Evolutionary conservation across 2,797 vertebrate genomes (phyloP), one percentile per base, ranked within the genome.

Genomic region (Capromys pilorides): DNA sequence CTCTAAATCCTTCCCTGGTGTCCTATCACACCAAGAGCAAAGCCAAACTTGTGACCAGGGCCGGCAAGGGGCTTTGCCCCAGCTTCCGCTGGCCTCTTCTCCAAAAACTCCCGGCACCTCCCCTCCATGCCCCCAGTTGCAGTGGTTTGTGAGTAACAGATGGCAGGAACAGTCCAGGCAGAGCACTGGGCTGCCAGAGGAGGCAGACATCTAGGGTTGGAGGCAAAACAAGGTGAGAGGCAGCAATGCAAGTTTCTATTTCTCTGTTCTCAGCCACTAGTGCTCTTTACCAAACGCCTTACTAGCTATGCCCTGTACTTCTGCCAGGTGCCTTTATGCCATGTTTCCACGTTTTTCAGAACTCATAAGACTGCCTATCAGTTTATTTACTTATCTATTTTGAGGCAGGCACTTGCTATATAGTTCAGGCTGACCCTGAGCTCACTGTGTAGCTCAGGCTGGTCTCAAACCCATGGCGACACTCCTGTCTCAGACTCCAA

Each of bases 301-400:
- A 59, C 54, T n/a, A 6, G 61, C 80, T 82, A 4, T 21, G 24
- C 28, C 39, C 39, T 33, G 22, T 31, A 78, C 39, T 81, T 41
- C 91, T 91, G 36, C 80, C n/a, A 84, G 45, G 69, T 4, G 88
- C 16, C 9, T 36, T 16, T 3, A 28, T 22, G n/a, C 36, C 24
- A 19, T 45, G 21, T 86, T 95, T 75, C 83, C 67, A 61, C 62
- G 89, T 81, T 39, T 62, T 93, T 82, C 64, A 87, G 75, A 84
- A 85, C 36, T 6, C 51, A 78, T 0, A 92, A 51, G 13, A n/a
- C 14, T 67, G 57, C 81, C 59, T 78, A 71, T 83, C 18, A 14
- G 28, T 82, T 80, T n/a, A 1, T 41, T 41, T 73, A 5, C 22
- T 18, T 21, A 3, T 45, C 45, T 39, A 10, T n/a, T 69, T 69